Evolutionary conservation across 2,888 invertebrate genomes (phyloP), one percentile per base, ranked within the genome.

Genomic region (Leptodirus hochenwartii): DNA sequence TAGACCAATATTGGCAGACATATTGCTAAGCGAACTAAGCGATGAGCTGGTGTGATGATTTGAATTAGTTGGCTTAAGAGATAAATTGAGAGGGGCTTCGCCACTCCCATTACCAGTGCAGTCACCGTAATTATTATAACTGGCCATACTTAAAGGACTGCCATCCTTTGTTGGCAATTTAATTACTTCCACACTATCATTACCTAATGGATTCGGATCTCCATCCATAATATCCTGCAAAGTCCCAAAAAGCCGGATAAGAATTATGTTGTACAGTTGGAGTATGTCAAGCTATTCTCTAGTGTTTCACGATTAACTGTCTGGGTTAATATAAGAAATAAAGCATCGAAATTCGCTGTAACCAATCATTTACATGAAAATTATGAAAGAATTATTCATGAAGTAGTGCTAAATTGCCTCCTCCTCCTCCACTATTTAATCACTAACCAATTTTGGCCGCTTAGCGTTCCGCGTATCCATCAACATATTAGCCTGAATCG

Each of bases 121-220:
- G 24, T 32, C 37, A 30, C 34, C 31, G 5, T 24, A 25, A 22
- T 31, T 27, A 22, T 25, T 27, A 32, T 29, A 25, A 33, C 38
- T 39, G 22, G 47, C 43, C 33, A 48, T 44, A 30, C 50, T 50
- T 25, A 52, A 50, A 17, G 54, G 53, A 42, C 53, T 56, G 23
- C 56, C 56, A 37, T 54, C 57, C 30, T 75, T 71, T 40, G 73
- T 71, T 14, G 80, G 79, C 46, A 82, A 50, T 50, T 82, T 75
- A 43, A 82, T 81, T 43, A 82, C 79, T 50, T 84, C 82, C 31
- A 81, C 80, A 6, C 79, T 69, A 50, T 82, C 81, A 30, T 61
- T 57, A 1, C 61, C 56, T 29, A 57, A 41, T 34, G 47, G 41
- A 20, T 47, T 45, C 6, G 44, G 45, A 23, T 38, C 38, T 9